Base-by-base conservation (phyloP, 2,113 vertebrate genomes). In the Aphelocoma coerulescens region DNA sequence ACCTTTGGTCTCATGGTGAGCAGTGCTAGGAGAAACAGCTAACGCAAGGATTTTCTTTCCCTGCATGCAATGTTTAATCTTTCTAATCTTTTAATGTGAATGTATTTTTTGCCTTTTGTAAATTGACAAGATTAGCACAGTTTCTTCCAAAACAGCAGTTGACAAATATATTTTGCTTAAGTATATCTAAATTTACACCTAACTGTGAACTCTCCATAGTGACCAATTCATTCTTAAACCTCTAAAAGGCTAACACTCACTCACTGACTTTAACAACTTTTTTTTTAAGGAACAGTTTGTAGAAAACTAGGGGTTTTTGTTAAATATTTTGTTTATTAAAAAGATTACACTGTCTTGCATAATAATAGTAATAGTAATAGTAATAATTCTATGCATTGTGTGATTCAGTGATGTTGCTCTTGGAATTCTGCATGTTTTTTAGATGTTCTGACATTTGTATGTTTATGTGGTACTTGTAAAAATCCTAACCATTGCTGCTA, bases 381-480 rank as follows among this genome's bases (percentile, higher is more conserved):
- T 24, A 91, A 80, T 63, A 68, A 84, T 96, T 97, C 97, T 97
- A 97, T 98, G 96, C 97, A 98, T 97, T 96, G 57, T 96, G 90
- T 97, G 92, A 74, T 61, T 94, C 73, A 68, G 90, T 98, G 95
- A 69, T 58, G 87, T 97, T 97, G 51, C 49, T 96, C 78, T 98
- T 97, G 79, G 96, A 77, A 51, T 92, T 96, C 72, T 97, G 98
- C 98, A 98, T 98, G 97, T 97, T 95, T 96, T 96, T 26, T 89
- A 88, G 92, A 80, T 94, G 89, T 96, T 96, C n/a, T 93, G 92
- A 73, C 79, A 51, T 91, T 49, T 54, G 41, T 97, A 83, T 23
- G 20, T 96, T 95, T 91, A 49, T 46, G 84, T 97, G 83, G 54
- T 95, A 81, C 95, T 97, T 95, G 95, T 97, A 93, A 91, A 97